Conservation (phyloP, 1,140 invertebrate genomes). For the Zaprionus africanus region DNA sequence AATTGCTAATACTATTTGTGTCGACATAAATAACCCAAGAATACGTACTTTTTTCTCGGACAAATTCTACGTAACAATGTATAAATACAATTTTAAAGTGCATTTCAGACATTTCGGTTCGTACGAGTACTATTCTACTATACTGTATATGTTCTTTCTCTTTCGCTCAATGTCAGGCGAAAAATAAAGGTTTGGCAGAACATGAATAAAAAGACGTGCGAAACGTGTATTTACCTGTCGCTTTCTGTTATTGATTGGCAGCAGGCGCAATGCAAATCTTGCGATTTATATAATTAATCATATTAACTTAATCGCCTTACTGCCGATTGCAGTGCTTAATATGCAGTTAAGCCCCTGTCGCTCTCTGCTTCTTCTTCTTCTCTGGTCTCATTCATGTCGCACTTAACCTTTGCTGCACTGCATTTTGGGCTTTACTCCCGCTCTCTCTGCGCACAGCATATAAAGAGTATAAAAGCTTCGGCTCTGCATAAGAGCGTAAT, state of each 20-base stretch:
- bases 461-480: constrained; percentile 39
- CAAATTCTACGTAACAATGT: constrained; percentile 8
- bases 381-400: constrained; percentile 27
- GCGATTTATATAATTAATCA: constrained; percentile 47
- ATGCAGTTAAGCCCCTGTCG: constrained; percentile 26
- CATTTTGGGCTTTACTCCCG: too few relatives aligned
- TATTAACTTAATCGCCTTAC: constrained; percentile 48
- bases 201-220: constrained; percentile 2
- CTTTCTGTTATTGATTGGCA: constrained; percentile 29
- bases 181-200: constrained; percentile 7
- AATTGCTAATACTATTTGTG: constrained; percentile 10
- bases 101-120: not conserved
- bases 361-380: not conserved
- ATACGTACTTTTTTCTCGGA: not conserved
- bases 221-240: constrained; percentile 8
- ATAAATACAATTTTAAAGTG: constrained; percentile 3
- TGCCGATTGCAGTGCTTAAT: constrained; percentile 15
- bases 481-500: constrained; percentile 24
- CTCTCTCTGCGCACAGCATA: too few relatives aligned
- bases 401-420: constrained; percentile 9
- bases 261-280: constrained; percentile 31
- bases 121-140: not conserved
- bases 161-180: constrained; percentile 19
- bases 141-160: not conserved
- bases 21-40: constrained; percentile 4